Base-by-base conservation (phyloP, 2,113 vertebrate species). In the Ctenodactylus gundi region DNA sequence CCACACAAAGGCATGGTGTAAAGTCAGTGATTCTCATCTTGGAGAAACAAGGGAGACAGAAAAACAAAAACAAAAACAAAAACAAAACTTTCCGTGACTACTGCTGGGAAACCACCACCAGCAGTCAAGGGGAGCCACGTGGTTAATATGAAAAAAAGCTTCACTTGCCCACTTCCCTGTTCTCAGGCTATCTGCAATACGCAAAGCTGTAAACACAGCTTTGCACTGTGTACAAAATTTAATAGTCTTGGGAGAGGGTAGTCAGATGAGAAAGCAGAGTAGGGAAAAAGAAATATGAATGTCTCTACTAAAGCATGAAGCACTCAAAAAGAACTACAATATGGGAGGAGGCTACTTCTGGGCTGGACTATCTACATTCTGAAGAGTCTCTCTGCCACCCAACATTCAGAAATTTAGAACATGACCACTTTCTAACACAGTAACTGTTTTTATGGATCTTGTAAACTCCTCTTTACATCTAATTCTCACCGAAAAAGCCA, bases 401-500 rank as follows among this genome's bases (percentile, higher is more conserved):
- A 72, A 31, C 70, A 80, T 34, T 90, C n/a, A 76, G 65, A 36
- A 87, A 73, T 72, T 17, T 21, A 73, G 31, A 49, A 95, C 15
- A 89, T 0, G 55, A 49, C 46, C 70, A 72, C 20, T 64, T 77
- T 88, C 68, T 90, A 31, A 92, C 87, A 90, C 3, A 51, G 49
- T 70, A 76, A 78, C 81, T 41, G 31, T 41, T 92, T 36, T 77
- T 53, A 93, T 0, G 51, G 46, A 7, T 76, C 62, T 76, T n/a
- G 18, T 34, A 81, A 81, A 93, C 49, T 82, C 51, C 76, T 88
- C 67, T 92, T 31, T 75, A 64, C 34, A 82, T 51, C 73, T 95
- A 88, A 86, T 53, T 27, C 98, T 98, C 99, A 99, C 99, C 98
- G 99, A 99, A 94, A 99, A 99, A 1, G 99, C 99, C 96, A 99